Percentiles rank a stretch among this genome's conserved stretches.
These are phyloP conservation scores for Pectinophora gossypiella DNA, from an alignment of 1,140 invertebrate species.

Conservation along the genomic window DNA sequence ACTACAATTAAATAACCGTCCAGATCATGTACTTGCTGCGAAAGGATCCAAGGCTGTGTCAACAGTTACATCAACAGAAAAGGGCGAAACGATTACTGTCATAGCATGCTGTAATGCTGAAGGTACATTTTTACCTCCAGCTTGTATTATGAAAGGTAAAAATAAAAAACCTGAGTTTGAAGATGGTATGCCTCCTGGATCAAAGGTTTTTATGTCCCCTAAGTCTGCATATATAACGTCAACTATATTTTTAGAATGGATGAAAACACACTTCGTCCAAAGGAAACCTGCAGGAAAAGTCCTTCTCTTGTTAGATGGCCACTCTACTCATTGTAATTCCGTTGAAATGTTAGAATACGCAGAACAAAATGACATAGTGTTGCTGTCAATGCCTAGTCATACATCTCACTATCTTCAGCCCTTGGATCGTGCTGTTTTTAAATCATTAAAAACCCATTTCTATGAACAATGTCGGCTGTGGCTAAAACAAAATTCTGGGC, in stretches of 20 bases:
- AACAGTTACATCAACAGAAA: slow-evolving; percentile 22
- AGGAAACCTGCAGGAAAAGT: not conserved
- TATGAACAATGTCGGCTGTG: too few relatives aligned
- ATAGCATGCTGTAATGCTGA: slow-evolving; percentile 27
- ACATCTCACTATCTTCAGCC: not conserved
- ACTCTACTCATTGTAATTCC: slow-evolving; percentile 7
- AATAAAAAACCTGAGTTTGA: slow-evolving; percentile 26
- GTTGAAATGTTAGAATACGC: slow-evolving; percentile 27
- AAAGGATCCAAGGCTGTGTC: slow-evolving; percentile 25
- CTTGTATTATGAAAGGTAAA: slow-evolving; percentile 26
- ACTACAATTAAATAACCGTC: slow-evolving; percentile 41
- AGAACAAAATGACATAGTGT: slow-evolving; percentile 27
- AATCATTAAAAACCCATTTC: not conserved
- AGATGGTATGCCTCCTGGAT: slow-evolving; percentile 33
- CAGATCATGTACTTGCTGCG: slow-evolving; percentile 16
- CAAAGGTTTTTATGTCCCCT: slow-evolving; percentile 26
- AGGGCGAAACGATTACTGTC: slow-evolving; percentile 30
- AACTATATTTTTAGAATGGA: slow-evolving; percentile 29
- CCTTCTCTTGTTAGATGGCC: slow-evolving; percentile 6
- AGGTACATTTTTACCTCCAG: slow-evolving; percentile 23
- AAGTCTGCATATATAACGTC: slow-evolving; percentile 31
- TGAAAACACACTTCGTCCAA: slow-evolving; percentile 14
- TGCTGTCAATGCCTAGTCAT: slow-evolving; percentile 3
- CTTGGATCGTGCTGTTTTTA: not conserved
- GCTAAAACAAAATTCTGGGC: too few relatives aligned